Conservation (phyloP, 2,113 vertebrate genomes). For the Psittacara wagleri region DNA sequence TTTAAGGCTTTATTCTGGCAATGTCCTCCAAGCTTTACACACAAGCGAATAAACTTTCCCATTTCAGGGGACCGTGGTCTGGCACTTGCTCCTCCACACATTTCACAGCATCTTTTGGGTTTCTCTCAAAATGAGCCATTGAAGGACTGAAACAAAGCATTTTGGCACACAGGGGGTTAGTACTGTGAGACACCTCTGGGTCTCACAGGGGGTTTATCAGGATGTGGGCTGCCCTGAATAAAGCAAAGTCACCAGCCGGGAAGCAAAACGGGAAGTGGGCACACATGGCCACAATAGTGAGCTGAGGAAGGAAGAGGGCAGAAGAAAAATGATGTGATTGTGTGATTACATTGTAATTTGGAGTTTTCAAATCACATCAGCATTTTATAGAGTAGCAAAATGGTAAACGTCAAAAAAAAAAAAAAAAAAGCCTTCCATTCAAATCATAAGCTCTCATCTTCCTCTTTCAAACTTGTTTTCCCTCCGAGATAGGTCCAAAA, state of each 20-base stretch:
- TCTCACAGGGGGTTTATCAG: not conserved
- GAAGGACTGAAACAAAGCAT: accelerated
- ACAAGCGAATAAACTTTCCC: not conserved
- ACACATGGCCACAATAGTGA: accelerated
- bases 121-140: accelerated
- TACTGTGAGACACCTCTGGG: no score
- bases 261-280: not conserved
- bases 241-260: not conserved
- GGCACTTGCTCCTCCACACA: not conserved
- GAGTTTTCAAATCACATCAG: not conserved
- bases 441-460: not conserved
- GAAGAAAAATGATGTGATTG: not conserved
- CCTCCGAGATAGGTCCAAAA: not conserved
- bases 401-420: not conserved
- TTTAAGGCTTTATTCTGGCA: not conserved
- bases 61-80: accelerated
- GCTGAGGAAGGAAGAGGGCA: not conserved
- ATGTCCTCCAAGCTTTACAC: no score
- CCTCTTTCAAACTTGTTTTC: not conserved
- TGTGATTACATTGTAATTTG: not conserved
- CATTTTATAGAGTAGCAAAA: not conserved
- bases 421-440: not conserved
- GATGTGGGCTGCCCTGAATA: not conserved
- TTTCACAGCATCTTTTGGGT: not conserved
- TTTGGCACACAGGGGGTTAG: accelerated